phyloP scores from a whole-genome alignment of 1,140 invertebrate genomes.

The Ridgeia piscesae region DNA sequence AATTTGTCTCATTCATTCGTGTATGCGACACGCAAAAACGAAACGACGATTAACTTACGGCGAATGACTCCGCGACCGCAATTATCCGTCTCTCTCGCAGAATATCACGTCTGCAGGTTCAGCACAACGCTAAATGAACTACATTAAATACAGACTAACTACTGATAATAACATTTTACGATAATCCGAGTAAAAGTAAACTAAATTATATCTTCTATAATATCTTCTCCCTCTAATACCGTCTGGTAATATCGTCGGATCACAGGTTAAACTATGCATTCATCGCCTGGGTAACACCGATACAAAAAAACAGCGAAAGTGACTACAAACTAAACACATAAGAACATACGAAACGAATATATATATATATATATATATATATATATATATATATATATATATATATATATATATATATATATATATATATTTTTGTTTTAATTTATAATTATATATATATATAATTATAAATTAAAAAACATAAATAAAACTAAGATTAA shows the following conservation, averaged over 20 bases:
- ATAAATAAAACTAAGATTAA: not conserved
- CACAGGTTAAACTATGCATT: not conserved
- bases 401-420: too few species aligned
- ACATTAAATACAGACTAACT: not conserved
- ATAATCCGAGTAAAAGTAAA: not conserved
- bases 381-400: too few species aligned
- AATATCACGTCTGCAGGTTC: not conserved
- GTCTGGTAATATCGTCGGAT: too few species aligned
- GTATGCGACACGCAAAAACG: not conserved
- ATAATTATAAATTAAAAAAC: too few species aligned
- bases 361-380: too few species aligned
- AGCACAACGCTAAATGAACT: not conserved
- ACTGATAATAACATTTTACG: not conserved
- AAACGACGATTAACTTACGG: not conserved
- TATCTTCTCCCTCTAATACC: not conserved
- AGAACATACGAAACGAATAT: too few species aligned
- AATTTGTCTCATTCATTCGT: not conserved
- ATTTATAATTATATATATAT: too few species aligned
- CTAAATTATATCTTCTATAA: not conserved
- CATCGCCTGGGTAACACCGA: not conserved
- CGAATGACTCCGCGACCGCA: not conserved
- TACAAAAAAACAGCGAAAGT: not conserved
- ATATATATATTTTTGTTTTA: too few species aligned
- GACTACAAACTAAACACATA: not conserved
- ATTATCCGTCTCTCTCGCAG: not conserved